Conservation (phyloP, 2,113 vertebrate species). For the Melozone crissalis region DNA sequence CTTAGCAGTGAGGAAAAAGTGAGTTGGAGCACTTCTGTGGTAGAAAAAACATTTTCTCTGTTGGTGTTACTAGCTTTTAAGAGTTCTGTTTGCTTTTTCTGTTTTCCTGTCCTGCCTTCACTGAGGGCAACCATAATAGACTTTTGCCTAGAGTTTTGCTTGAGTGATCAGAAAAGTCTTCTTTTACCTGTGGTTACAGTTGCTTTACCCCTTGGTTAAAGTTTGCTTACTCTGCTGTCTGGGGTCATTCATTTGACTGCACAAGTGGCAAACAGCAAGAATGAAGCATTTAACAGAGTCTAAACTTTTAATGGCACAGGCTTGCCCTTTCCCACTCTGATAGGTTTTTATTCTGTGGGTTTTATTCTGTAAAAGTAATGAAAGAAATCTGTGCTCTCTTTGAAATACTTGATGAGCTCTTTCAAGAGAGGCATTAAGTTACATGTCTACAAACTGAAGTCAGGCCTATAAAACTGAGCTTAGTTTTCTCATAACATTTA, state of each 20-base stretch:
- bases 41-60: not conserved
- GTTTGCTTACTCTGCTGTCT: not conserved
- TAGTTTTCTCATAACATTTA: not conserved
- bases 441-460: not conserved
- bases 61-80: not conserved
- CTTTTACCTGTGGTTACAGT: not conserved
- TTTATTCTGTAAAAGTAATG: not conserved
- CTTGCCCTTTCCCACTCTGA: not conserved
- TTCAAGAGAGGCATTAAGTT: not conserved
- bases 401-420: not conserved
- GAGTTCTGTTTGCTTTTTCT: not conserved
- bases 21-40: not conserved
- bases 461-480: not conserved
- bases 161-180: not conserved
- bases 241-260: not conserved
- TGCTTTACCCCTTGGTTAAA: not conserved
- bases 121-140: not conserved
- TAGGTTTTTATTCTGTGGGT: not conserved
- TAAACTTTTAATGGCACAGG: not conserved
- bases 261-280: not conserved
- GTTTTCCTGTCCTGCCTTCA: not conserved
- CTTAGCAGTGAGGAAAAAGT: not conserved
- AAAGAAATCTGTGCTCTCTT: not conserved
- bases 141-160: not conserved
- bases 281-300: not conserved